Conservation (phyloP, 2,797 vertebrate genomes). For the Sebastes kiyomatsui region DNA sequence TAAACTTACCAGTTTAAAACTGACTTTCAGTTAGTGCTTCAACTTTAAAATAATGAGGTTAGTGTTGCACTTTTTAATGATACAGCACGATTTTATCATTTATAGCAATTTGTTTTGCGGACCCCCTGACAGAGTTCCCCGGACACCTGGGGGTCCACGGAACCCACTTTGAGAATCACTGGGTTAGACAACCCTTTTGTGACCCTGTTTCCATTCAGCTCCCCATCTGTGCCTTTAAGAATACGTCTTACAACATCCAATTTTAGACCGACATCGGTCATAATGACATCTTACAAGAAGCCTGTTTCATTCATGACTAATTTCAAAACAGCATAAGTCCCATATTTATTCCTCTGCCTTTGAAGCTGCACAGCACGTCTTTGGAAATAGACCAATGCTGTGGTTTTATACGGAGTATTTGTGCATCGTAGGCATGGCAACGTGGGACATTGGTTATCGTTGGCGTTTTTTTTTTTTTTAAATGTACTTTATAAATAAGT, state of each 20-base stretch:
- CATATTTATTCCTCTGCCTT: slow-evolving; percentile 1
- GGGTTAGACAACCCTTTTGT: background rate
- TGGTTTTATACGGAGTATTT: background rate
- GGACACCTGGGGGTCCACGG: too few relatives aligned
- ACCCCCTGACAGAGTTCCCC: too few relatives aligned
- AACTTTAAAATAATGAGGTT: too few relatives aligned
- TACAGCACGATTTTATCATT: too few relatives aligned
- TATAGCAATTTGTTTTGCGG: too few relatives aligned
- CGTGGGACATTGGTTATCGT: background rate
- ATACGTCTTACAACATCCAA: background rate
- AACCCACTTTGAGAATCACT: too few relatives aligned
- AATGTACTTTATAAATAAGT: background rate
- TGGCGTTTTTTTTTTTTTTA: background rate
- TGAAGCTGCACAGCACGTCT: background rate
- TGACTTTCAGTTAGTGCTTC: too few relatives aligned
- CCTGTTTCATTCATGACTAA: background rate
- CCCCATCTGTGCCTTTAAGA: background rate
- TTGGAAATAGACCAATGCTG: background rate
- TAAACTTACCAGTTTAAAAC: too few relatives aligned
- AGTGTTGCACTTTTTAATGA: too few relatives aligned
- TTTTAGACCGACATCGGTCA: slow-evolving; percentile 31
- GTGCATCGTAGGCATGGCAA: slow-evolving; percentile 1
- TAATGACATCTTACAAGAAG: slow-evolving; percentile 31
- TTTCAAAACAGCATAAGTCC: slow-evolving; percentile 10
- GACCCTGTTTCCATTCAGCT: background rate